Conservation (phyloP, 2,113 vertebrate species). For the Cavia aperea region DNA sequence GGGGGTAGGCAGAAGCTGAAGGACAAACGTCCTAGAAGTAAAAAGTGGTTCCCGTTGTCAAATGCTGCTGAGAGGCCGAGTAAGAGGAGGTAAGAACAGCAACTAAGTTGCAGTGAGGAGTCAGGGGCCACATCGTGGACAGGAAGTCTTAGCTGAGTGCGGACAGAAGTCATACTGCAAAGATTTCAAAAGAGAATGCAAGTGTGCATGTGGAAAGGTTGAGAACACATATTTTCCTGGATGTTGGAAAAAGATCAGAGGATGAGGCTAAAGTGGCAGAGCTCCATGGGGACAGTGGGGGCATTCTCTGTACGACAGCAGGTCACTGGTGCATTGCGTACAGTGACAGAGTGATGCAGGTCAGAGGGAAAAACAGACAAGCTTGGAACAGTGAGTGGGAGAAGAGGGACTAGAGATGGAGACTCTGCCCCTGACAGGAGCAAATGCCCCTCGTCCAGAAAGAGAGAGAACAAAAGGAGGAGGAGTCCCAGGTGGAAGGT, state of each 20-base stretch:
- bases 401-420: not conserved
- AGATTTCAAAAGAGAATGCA: not conserved
- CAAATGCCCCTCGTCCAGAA: not conserved
- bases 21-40: too few relatives aligned
- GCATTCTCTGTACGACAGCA: not conserved
- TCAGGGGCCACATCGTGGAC: not conserved
- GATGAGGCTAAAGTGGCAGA: not conserved
- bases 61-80: too few relatives aligned
- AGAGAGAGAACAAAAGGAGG: not conserved
- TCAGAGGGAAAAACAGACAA: not conserved
- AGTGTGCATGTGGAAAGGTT: not conserved
- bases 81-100: too few relatives aligned
- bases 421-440: not conserved
- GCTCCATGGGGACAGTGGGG: not conserved
- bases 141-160: not conserved
- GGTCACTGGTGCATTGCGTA: not conserved
- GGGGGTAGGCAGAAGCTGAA: too few relatives aligned
- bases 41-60: too few relatives aligned
- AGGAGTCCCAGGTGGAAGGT: not conserved
- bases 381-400: not conserved
- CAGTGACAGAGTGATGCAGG: not conserved
- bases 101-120: too few relatives aligned
- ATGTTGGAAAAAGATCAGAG: not conserved
- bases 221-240: not conserved
- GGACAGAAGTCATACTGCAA: not conserved